phyloP scores from a whole-genome alignment of 2,888 invertebrate species.

The Hirtodrosophila histrioides region DNA sequence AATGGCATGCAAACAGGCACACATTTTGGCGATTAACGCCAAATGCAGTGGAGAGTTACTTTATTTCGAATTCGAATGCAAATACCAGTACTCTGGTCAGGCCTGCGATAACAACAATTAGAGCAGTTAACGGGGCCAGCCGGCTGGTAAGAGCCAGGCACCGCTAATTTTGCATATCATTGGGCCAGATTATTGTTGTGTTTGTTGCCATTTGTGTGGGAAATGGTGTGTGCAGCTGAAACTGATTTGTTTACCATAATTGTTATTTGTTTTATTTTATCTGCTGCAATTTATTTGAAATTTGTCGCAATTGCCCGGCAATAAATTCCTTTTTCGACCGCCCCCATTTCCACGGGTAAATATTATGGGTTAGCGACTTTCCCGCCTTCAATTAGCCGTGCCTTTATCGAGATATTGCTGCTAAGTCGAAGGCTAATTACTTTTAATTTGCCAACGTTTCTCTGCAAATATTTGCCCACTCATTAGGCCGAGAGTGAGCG shows the following conservation, averaged over 20 bases:
- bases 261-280: constrained; percentile 63
- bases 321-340: constrained; percentile 41
- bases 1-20: constrained; percentile 65
- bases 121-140: constrained; percentile 6
- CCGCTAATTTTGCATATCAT: constrained; percentile 14
- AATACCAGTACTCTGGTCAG: constrained; percentile 40
- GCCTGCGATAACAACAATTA: constrained; percentile 53
- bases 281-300: constrained; percentile 44
- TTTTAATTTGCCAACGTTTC: constrained; percentile 43
- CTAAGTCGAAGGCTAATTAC: constrained; percentile 56
- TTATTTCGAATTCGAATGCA: constrained; percentile 68
- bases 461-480: constrained; percentile 57
- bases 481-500: constrained; percentile 40
- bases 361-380: not conserved
- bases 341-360: not conserved
- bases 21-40: constrained; percentile 54
- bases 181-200: constrained; percentile 5
- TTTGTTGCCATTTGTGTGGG: not conserved
- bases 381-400: too few relatives aligned
- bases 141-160: not conserved
- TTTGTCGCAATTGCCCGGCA: constrained; percentile 54
- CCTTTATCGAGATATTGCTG: constrained; percentile 13
- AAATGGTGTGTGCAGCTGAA: constrained; percentile 4
- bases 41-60: constrained; percentile 64
- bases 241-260: constrained; percentile 61